Percentiles rank a stretch among this genome's conserved stretches.
These are phyloP conservation scores for Oostethus manadensis DNA, from an alignment of 2,113 vertebrate genomes.

Conservation along the genomic window DNA sequence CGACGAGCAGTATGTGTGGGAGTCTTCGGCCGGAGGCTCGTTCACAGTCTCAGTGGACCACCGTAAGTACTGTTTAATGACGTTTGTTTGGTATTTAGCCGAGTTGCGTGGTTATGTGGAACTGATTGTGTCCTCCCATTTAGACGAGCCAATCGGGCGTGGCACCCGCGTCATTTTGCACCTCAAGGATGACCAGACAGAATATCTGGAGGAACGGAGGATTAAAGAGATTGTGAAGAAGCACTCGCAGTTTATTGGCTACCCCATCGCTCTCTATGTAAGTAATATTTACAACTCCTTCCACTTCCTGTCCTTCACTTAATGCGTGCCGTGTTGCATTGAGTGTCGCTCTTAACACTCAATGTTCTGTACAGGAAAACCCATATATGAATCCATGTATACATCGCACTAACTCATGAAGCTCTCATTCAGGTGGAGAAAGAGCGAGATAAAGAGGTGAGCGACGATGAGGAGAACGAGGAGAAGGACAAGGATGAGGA, in stretches of 20 bases:
- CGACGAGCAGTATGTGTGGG: constrained; percentile 78
- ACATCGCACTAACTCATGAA: not conserved
- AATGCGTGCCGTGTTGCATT: too few species aligned
- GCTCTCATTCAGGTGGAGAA: constrained; percentile 80
- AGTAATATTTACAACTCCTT: constrained; percentile 25
- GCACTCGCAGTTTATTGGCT: constrained; percentile 81
- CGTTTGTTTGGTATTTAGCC: not conserved
- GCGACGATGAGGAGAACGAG: constrained; percentile 77
- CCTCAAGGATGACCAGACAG: constrained; percentile 76
- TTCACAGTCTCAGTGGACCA: constrained; percentile 72
- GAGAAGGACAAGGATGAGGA: constrained; percentile 62
- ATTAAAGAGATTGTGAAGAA: constrained; percentile 80
- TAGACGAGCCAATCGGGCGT: constrained; percentile 69
- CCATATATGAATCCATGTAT: not conserved
- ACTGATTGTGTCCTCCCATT: not conserved
- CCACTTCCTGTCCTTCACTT: too few species aligned
- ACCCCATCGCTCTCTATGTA: constrained; percentile 80
- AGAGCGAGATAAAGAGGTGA: constrained; percentile 92
- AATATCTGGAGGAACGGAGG: constrained; percentile 74
- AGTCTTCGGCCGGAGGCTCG: constrained; percentile 77
- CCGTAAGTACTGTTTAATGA: constrained; percentile 46
- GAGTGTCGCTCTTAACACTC: not conserved
- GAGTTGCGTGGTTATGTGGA: not conserved
- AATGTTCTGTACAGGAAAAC: not conserved
- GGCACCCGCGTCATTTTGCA: constrained; percentile 75